These are phyloP conservation scores for Temnothorax longispinosus DNA, from an alignment of 1,140 invertebrate species.

Conservation along the genomic window DNA sequence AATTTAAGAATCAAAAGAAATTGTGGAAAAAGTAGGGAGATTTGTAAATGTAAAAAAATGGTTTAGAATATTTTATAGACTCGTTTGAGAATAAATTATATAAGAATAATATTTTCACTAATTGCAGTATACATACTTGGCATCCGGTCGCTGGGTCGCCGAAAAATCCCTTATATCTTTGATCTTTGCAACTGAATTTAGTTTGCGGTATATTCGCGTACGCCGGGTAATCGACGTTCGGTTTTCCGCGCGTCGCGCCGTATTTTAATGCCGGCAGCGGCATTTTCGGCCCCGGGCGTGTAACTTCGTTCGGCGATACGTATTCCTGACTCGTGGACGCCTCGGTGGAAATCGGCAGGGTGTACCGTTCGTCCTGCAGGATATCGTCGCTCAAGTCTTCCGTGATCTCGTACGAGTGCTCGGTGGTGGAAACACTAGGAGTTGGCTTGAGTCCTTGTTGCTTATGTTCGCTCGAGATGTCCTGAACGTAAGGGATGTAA, in stretches of 20 bases:
- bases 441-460: conserved; percentile 33
- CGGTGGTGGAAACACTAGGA: conserved; percentile 58
- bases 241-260: conserved; percentile 91
- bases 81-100: neutral
- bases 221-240: conserved; percentile 94
- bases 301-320: conserved; percentile 59
- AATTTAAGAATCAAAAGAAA: neutral
- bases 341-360: conserved; percentile 65
- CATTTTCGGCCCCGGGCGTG: conserved; percentile 55
- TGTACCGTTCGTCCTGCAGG: conserved; percentile 72
- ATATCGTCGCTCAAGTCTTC: conserved; percentile 75
- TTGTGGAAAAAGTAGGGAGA: neutral
- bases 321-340: conserved; percentile 58
- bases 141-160: conserved; percentile 94
- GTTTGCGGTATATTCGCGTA: conserved; percentile 92
- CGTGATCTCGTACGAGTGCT: conserved; percentile 75
- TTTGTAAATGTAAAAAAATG: neutral
- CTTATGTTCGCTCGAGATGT: conserved; percentile 73
- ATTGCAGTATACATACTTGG: conserved; percentile 87
- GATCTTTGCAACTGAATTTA: conserved; percentile 92
- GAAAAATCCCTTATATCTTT: conserved; percentile 96
- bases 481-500: conserved; percentile 78
- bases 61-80: neutral
- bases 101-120: neutral
- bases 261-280: conserved; percentile 78